phyloP scores from a whole-genome alignment of 2,113 vertebrate species.

The Lamprologus tigripictilis region DNA sequence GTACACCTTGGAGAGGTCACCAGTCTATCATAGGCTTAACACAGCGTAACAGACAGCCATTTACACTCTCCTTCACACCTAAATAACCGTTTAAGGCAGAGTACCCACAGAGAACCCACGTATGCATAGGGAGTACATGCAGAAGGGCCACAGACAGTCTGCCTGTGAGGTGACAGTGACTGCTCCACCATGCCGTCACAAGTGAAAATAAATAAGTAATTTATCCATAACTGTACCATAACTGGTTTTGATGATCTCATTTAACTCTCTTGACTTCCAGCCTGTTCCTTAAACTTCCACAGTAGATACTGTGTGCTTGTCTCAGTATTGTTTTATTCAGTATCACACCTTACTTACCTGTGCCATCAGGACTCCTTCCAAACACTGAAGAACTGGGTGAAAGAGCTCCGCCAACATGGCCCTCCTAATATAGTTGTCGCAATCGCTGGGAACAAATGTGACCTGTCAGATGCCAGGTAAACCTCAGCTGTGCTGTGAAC shows the following conservation, averaged over 20 bases:
- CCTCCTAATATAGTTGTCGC: slow-evolving; percentile 96
- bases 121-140: background rate
- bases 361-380: slow-evolving; percentile 88
- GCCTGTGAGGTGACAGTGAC: background rate
- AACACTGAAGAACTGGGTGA: slow-evolving; percentile 97
- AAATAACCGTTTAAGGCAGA: background rate
- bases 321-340: background rate
- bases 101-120: background rate
- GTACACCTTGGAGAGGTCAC: background rate
- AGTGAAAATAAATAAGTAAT: background rate
- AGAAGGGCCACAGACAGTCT: background rate
- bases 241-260: background rate
- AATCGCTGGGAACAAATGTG: slow-evolving; percentile 96
- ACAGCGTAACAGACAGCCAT: rapidly evolving
- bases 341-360: background rate
- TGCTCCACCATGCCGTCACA: background rate
- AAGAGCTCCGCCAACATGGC: slow-evolving; percentile 92
- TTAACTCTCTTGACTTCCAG: background rate
- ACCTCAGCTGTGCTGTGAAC: background rate
- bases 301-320: background rate
- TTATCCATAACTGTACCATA: background rate
- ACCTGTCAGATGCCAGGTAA: slow-evolving; percentile 91
- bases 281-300: background rate
- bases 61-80: background rate
- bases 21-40: background rate